Conservation (phyloP, 2,888 invertebrate species). For the Blastobasis adustella region DNA sequence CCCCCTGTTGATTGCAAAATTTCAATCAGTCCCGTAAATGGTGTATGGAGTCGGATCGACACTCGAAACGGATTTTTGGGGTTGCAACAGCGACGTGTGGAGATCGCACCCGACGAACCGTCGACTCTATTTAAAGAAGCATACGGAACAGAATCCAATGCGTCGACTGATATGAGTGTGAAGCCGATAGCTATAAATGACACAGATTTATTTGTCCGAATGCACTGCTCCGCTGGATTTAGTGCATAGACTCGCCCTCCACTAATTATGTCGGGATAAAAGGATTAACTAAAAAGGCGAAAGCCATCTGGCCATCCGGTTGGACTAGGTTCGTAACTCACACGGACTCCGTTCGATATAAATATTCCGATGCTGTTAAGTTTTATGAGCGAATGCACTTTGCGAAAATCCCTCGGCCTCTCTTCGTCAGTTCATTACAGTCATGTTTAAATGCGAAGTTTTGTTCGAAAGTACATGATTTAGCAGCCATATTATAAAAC, state of each 20-base stretch:
- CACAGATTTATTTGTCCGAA: constrained; percentile 68
- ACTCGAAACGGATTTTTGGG: constrained; percentile 67
- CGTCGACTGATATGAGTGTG: constrained; percentile 11
- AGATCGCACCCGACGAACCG: constrained; percentile 19
- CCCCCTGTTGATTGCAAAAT: constrained; percentile 73
- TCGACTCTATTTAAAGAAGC: constrained; percentile 24
- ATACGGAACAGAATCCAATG: constrained; percentile 24
- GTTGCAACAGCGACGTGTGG: constrained; percentile 35
- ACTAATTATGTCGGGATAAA: constrained; percentile 58
- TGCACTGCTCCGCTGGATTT: constrained; percentile 57
- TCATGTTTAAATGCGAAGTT: neutral
- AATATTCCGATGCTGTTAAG: constrained; percentile 17
- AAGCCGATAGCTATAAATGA: constrained; percentile 48
- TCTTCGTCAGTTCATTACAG: too few relatives aligned
- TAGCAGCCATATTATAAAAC: neutral
- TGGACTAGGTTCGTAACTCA: constrained; percentile 12
- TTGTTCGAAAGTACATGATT: neutral
- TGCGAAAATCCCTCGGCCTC: constrained; percentile 5
- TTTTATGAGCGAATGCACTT: constrained; percentile 25
- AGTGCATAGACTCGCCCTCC: constrained; percentile 35
- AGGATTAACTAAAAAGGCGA: constrained; percentile 39
- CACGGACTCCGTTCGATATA: constrained; percentile 20
- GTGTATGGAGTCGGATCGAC: constrained; percentile 67
- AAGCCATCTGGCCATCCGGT: constrained; percentile 38
- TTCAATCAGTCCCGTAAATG: constrained; percentile 73